Percentiles rank a stretch among this genome's conserved stretches.
These are phyloP conservation scores for Limanda limanda DNA, from an alignment of 2,113 vertebrate genomes.

Conservation along the genomic window DNA sequence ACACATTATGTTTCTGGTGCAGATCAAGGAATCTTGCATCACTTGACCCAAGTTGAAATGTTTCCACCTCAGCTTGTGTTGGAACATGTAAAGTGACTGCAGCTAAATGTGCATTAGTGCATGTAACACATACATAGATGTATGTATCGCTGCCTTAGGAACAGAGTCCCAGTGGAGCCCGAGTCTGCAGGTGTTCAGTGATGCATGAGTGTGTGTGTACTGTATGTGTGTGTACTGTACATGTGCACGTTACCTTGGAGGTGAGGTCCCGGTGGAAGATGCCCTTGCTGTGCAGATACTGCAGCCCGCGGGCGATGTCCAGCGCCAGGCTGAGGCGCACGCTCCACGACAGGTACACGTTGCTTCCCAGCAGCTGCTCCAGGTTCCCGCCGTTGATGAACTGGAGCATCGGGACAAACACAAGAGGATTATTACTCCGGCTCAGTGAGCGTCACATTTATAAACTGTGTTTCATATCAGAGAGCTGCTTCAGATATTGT, in stretches of 20 bases:
- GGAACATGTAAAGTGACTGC: no score
- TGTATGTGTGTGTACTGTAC: background rate
- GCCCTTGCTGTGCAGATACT: conserved; percentile 95
- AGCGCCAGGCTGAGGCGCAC: conserved; percentile 88
- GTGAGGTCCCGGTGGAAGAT: conserved; percentile 95
- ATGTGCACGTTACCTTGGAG: conserved; percentile 87
- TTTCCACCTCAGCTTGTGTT: no score
- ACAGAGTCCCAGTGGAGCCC: background rate
- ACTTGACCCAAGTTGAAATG: no score
- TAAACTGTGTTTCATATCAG: no score
- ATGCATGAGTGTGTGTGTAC: background rate
- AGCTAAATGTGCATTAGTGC: no score
- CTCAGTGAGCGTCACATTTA: background rate
- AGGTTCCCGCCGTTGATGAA: conserved; percentile 97
- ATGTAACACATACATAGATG: background rate
- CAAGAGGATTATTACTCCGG: background rate
- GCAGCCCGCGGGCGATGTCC: conserved; percentile 90
- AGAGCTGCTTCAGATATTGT: no score
- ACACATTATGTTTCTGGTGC: no score
- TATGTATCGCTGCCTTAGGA: background rate
- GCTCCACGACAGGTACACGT: conserved; percentile 88
- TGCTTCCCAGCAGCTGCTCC: conserved; percentile 95
- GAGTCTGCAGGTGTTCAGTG: background rate
- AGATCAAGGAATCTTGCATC: no score
- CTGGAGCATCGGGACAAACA: conserved; percentile 66